Percentiles rank a stretch among this genome's conserved stretches.
Conservation (phyloP, 1,140 invertebrate genomes). For the Ceratina japonica region DNA sequence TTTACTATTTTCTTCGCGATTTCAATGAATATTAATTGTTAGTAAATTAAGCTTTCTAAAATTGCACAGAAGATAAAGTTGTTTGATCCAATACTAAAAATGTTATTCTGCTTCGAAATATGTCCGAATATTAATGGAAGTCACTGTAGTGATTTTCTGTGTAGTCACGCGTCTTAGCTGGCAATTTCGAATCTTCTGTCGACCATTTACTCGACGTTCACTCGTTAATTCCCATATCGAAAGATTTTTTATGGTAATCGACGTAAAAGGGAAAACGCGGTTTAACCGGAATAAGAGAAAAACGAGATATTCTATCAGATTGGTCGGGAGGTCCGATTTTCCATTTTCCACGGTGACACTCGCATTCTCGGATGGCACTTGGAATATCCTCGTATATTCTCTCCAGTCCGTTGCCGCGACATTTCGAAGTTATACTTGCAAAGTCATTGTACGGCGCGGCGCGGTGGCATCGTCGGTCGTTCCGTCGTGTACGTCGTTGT, state of each 20-base stretch:
- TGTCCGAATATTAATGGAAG: no score
- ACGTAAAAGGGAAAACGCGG: neutral
- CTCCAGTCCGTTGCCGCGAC: constrained; percentile 35
- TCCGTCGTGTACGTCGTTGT: neutral
- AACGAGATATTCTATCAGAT: constrained; percentile 5
- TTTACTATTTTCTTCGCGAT: no score
- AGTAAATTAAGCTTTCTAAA: no score
- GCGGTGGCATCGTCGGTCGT: constrained; percentile 4
- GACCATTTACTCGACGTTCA: neutral
- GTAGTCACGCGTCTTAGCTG: no score
- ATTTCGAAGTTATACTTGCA: constrained; percentile 58
- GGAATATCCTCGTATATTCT: constrained; percentile 53
- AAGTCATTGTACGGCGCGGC: constrained; percentile 50
- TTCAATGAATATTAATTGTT: no score
- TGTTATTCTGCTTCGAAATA: no score
- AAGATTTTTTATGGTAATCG: no score
- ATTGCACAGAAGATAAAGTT: no score
- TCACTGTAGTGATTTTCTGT: no score
- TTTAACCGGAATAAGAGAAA: neutral
- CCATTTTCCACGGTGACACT: constrained; percentile 28
- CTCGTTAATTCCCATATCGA: no score
- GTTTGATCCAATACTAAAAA: no score
- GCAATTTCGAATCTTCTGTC: neutral
- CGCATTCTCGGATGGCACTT: constrained; percentile 29
- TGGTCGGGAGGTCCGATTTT: constrained; percentile 18